phyloP scores from a whole-genome alignment of 2,888 invertebrate genomes.

The Napeogenes inachia region DNA sequence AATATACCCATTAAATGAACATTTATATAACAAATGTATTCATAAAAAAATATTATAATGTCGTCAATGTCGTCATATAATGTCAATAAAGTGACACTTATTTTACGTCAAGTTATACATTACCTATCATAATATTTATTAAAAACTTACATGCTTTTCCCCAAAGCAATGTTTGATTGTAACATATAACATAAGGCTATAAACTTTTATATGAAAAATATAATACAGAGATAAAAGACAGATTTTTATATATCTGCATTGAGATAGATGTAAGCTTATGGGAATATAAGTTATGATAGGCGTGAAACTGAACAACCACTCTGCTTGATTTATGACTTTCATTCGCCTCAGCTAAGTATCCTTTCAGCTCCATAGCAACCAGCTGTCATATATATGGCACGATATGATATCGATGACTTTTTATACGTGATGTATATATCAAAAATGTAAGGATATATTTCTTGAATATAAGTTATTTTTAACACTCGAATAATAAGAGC shows the following conservation, averaged over 20 bases:
- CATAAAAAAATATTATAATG: too few relatives aligned
- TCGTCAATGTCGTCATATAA: too few relatives aligned
- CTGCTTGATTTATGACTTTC: conserved; percentile 3
- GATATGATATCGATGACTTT: not conserved
- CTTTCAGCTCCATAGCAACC: not conserved
- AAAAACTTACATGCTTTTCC: too few relatives aligned
- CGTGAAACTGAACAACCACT: conserved; percentile 3
- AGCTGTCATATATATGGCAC: not conserved
- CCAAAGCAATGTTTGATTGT: not conserved
- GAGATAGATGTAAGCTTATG: conserved; percentile 3
- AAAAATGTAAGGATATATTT: not conserved
- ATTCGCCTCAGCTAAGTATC: conserved; percentile 3
- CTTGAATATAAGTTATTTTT: not conserved
- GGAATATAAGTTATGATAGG: conserved; percentile 8
- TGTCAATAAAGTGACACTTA: too few relatives aligned
- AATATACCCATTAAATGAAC: too few relatives aligned
- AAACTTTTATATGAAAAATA: not conserved
- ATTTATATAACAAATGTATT: too few relatives aligned
- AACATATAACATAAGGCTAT: not conserved
- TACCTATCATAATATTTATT: too few relatives aligned
- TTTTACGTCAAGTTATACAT: too few relatives aligned
- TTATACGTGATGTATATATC: not conserved
- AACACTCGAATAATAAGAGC: too few relatives aligned
- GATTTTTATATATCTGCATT: not conserved
- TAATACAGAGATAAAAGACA: not conserved